Percentiles rank a stretch among this genome's conserved stretches.
Evolutionary conservation across 1,140 invertebrate species (phyloP).

Genomic region (Heliconius himera): DNA sequence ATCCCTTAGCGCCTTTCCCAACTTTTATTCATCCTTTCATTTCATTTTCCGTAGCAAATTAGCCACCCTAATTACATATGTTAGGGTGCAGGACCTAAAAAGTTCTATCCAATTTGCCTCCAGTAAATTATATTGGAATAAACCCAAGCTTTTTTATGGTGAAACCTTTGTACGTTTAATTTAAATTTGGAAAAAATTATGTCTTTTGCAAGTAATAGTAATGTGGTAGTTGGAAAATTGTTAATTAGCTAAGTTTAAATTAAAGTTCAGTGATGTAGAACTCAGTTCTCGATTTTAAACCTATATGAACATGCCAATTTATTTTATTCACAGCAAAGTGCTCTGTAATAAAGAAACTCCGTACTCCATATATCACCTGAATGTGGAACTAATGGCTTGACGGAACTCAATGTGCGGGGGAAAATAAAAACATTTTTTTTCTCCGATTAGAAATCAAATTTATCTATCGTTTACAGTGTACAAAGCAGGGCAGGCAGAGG

Average conservation of each 20-base stretch:
- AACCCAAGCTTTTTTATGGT: slow-evolving; percentile 11
- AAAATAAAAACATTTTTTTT: no score
- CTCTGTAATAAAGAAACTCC: no score
- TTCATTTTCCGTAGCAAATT: slow-evolving; percentile 1
- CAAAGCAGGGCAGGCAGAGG: no score
- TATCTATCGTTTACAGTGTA: no score
- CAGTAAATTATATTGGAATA: slow-evolving; percentile 1
- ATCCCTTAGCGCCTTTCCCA: background rate
- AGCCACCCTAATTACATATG: slow-evolving; percentile 23
- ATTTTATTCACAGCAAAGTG: no score
- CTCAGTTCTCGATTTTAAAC: background rate
- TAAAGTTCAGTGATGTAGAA: background rate
- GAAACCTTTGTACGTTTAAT: slow-evolving; percentile 24
- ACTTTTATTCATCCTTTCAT: slow-evolving; percentile 9
- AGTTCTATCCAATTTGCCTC: slow-evolving; percentile 6
- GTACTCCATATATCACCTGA: no score
- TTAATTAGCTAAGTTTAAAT: background rate
- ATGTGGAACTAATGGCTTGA: no score
- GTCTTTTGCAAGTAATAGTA: background rate
- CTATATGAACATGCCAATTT: background rate
- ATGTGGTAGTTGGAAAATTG: background rate
- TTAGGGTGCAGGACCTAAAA: slow-evolving; percentile 11
- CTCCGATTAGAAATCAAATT: no score
- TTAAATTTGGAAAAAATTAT: slow-evolving; percentile 9
- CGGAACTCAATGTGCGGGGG: no score